Base-by-base conservation (phyloP, 2,797 vertebrate genomes). In the Pseudomugil gertrudae region DNA sequence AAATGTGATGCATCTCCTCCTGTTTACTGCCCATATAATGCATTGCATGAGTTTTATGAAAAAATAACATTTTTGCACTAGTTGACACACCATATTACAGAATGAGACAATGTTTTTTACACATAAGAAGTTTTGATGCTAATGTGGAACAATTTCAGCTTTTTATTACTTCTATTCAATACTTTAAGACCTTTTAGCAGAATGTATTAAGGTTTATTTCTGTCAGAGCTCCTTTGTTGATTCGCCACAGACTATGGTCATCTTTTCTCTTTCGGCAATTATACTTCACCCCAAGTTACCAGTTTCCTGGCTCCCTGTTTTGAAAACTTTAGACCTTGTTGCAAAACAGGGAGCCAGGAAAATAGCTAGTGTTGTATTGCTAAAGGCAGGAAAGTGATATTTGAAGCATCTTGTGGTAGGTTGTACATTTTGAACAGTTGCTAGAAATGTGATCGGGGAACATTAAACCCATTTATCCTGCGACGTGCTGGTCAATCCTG, bases 51-150 rank as follows among this genome's bases (percentile, higher is more conserved):
- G 27, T 35, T 1, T 56, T 11, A 6, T 23, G n/a, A 14, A 48
- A 50, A 50, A 50, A 4, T 9, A 9, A 50, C 11, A 24, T 14
- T 24, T 23, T 24, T 13, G 8, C 45, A 14, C 48, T 47, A 19
- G 50, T 32, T 64, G 57, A 69, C 52, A 48, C 15, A 56, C 47
- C 14, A 58, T 32, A 48, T 45, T 61, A 66, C 30, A 55, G 50
- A 69, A 56, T 55, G 29, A 67, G 32, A 74, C 52, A 52, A 53
- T 62, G 51, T 35, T 79, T 71, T 70, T 47, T 71, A 71, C 19
- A 47, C 45, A 62, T 40, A 64, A 48, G 50, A 10, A 52, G 63
- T 57, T 75, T 63, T 66, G 33, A 76, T 67, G 57, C 68, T 59
- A 57, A 78, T 81, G 52, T 4, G 19, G 2, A 33, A 33, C 50